These are phyloP conservation scores for Tipula helvola DNA, from an alignment of 2,888 invertebrate genomes.

Conservation along the genomic window DNA sequence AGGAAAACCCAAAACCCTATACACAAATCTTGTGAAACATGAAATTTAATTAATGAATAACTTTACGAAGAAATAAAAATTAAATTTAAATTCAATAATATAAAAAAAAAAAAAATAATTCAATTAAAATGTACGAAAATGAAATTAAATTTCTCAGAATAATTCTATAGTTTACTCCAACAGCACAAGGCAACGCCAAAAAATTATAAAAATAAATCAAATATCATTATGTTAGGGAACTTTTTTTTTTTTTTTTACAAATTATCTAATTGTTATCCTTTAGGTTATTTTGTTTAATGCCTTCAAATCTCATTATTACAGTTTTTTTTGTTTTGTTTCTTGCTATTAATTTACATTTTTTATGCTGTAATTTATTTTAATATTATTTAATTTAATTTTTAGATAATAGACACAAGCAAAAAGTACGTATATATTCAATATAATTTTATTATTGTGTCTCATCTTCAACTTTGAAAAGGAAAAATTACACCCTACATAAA, in stretches of 20 bases:
- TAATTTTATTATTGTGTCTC: not conserved
- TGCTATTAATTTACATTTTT: not conserved
- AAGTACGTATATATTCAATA: not conserved
- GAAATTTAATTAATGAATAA: not conserved
- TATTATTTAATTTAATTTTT: not conserved
- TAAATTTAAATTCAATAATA: not conserved
- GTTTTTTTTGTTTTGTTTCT: not conserved
- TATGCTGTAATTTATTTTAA: not conserved
- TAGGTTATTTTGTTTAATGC: not conserved
- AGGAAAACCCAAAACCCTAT: not conserved
- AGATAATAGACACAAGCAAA: not conserved
- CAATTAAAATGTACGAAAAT: not conserved
- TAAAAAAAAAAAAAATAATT: not conserved
- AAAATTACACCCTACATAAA: not conserved
- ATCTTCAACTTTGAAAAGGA: not conserved
- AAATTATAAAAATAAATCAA: not conserved
- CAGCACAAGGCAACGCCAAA: not conserved
- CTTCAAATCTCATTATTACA: not conserved
- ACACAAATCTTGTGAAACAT: not conserved
- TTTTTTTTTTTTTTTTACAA: not conserved
- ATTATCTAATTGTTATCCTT: not conserved
- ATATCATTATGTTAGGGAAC: not conserved
- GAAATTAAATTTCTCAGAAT: not conserved
- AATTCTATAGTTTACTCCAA: not conserved
- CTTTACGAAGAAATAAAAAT: not conserved